Conservation (phyloP, 1,140 invertebrate species). For the Brachionus rubens region DNA sequence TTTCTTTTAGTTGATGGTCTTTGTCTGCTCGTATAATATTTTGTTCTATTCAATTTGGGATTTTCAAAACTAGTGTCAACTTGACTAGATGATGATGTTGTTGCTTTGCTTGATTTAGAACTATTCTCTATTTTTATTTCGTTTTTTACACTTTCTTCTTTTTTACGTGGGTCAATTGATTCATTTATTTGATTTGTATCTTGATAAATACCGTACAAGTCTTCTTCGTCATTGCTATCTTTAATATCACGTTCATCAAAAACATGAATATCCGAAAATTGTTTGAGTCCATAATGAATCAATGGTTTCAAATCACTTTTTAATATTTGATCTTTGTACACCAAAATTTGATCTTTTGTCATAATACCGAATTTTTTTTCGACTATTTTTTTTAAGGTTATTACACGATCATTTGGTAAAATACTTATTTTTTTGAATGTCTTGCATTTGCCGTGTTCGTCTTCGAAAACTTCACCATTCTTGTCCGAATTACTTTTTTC, state of each 20-base stretch:
- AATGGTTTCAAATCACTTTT: constrained; percentile 31
- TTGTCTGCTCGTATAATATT: neutral
- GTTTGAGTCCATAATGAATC: constrained; percentile 1
- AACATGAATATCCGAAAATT: constrained; percentile 29
- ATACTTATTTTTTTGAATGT: constrained; percentile 38
- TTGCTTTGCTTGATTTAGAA: neutral
- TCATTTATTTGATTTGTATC: constrained; percentile 12
- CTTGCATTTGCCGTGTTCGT: constrained; percentile 37
- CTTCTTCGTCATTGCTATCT: constrained; percentile 34
- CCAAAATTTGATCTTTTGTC: constrained; percentile 36
- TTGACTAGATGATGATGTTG: neutral
- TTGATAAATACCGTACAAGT: constrained; percentile 36
- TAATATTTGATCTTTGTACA: constrained; percentile 42
- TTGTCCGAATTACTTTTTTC: neutral
- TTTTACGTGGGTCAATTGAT: neutral
- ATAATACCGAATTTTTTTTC: constrained; percentile 35
- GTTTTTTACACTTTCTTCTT: neutral
- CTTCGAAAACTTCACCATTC: constrained; percentile 18
- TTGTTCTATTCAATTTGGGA: neutral
- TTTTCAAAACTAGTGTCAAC: neutral
- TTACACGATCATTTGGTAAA: constrained; percentile 25
- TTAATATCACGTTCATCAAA: constrained; percentile 44
- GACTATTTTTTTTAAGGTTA: constrained; percentile 38
- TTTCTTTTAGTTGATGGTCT: neutral
- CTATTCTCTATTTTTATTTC: neutral